Evolutionary conservation across 1,140 invertebrate genomes (phyloP).

Genomic region (Philaenus spumarius): DNA sequence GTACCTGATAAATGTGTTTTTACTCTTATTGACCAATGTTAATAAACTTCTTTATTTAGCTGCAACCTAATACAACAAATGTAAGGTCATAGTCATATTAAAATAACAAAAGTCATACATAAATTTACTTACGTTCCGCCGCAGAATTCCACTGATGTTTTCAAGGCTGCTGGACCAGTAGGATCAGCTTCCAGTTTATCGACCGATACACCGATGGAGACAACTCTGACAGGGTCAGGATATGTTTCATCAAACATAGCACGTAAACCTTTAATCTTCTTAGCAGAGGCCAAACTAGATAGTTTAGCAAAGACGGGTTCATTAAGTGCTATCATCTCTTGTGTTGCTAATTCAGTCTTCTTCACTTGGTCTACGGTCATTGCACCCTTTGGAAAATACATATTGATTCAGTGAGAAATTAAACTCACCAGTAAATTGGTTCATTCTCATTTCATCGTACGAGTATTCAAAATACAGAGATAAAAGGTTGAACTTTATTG

Average conservation of each 20-base stretch:
- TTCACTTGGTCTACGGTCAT: slow-evolving; percentile 84
- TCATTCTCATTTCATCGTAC: too few species aligned
- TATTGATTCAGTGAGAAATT: too few species aligned
- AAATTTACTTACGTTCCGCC: slow-evolving; percentile 76
- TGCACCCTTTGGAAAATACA: slow-evolving; percentile 43
- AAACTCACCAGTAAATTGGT: too few species aligned
- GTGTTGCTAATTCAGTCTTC: slow-evolving; percentile 71
- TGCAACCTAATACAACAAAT: too few species aligned
- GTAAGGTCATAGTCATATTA: too few species aligned
- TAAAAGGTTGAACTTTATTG: too few species aligned
- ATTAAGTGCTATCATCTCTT: slow-evolving; percentile 72
- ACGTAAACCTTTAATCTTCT: slow-evolving; percentile 87
- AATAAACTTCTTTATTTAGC: too few species aligned
- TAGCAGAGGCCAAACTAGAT: slow-evolving; percentile 73
- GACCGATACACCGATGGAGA: slow-evolving; percentile 89
- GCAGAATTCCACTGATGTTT: slow-evolving; percentile 99
- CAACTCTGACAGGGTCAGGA: slow-evolving; percentile 96
- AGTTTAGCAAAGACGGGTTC: slow-evolving; percentile 86
- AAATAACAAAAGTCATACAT: slow-evolving; percentile 1
- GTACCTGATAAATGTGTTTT: too few species aligned
- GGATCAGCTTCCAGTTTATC: slow-evolving; percentile 86
- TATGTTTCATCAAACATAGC: slow-evolving; percentile 99
- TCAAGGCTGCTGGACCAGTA: slow-evolving; percentile 59
- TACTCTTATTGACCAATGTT: too few species aligned
- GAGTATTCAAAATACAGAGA: too few species aligned